phyloP scores from a whole-genome alignment of 2,888 invertebrate genomes.

The Stenoptilia bipunctidactyla region DNA sequence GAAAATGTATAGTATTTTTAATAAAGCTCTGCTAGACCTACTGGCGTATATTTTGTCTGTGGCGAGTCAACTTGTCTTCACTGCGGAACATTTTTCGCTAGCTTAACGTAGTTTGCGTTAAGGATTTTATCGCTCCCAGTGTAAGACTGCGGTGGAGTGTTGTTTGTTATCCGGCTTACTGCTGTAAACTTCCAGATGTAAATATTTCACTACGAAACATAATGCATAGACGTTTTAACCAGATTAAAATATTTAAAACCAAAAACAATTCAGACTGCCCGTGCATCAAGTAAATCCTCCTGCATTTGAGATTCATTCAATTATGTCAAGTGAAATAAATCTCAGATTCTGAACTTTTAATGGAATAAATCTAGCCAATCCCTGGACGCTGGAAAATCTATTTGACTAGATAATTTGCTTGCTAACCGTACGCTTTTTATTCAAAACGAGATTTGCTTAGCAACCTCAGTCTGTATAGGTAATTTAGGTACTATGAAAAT shows the following conservation, averaged over 20 bases:
- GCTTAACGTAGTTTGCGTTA: constrained; percentile 46
- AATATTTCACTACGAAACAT: too few relatives aligned
- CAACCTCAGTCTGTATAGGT: too few relatives aligned
- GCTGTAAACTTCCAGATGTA: too few relatives aligned
- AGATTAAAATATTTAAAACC: too few relatives aligned
- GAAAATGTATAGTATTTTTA: too few relatives aligned
- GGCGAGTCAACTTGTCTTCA: too few relatives aligned
- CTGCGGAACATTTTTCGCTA: constrained; percentile 47
- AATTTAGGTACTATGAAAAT: too few relatives aligned
- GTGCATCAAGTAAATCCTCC: too few relatives aligned
- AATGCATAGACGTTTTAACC: too few relatives aligned
- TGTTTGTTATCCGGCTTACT: not conserved
- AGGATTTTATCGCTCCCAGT: constrained; percentile 52
- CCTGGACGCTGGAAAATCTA: not conserved
- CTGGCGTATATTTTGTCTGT: too few relatives aligned
- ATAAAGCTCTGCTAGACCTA: too few relatives aligned
- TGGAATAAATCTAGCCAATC: constrained; percentile 1
- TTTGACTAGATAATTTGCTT: constrained; percentile 19
- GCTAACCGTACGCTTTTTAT: constrained; percentile 6
- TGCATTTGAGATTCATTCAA: not conserved
- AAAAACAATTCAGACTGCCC: too few relatives aligned
- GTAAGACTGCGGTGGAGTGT: constrained; percentile 24
- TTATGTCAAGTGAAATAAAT: not conserved
- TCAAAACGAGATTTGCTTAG: constrained; percentile 8
- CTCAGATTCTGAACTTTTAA: not conserved